Percentiles rank a stretch among this genome's conserved stretches.
phyloP scores from a whole-genome alignment of 2,888 invertebrate genomes.

The Selenia dentaria region DNA sequence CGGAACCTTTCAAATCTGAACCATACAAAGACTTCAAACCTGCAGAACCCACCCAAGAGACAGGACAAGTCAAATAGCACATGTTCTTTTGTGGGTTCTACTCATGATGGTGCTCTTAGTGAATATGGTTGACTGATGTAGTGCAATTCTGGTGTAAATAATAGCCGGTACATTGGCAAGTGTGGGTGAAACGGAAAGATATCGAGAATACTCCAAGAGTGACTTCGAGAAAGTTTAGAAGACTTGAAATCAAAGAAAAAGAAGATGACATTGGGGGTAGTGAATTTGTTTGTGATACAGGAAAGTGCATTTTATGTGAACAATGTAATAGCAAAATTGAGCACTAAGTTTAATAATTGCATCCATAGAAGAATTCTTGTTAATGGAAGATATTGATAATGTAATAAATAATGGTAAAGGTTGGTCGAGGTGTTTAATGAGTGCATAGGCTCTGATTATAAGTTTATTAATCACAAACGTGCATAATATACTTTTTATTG shows the following conservation, averaged over 20 bases:
- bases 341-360: background rate
- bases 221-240: background rate
- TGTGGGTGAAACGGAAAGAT: background rate
- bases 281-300: constrained; percentile 17
- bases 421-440: constrained; percentile 2
- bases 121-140: constrained; percentile 20
- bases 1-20: constrained; percentile 53
- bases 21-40: constrained; percentile 64
- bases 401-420: constrained; percentile 2
- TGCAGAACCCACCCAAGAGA: constrained; percentile 56
- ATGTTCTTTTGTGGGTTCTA: constrained; percentile 42
- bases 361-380: background rate
- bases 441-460: background rate
- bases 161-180: background rate
- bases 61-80: constrained; percentile 75
- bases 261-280: background rate
- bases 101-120: constrained; percentile 30
- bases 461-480: constrained; percentile 1
- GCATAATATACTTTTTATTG: constrained; percentile 10
- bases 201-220: background rate
- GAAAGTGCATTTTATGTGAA: constrained; percentile 7
- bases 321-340: constrained; percentile 2
- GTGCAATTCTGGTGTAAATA: constrained; percentile 7
- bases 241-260: background rate
- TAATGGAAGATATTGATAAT: background rate